Evolutionary conservation across 2,797 vertebrate species (phyloP).

Genomic region (Gobio occitaniae): DNA sequence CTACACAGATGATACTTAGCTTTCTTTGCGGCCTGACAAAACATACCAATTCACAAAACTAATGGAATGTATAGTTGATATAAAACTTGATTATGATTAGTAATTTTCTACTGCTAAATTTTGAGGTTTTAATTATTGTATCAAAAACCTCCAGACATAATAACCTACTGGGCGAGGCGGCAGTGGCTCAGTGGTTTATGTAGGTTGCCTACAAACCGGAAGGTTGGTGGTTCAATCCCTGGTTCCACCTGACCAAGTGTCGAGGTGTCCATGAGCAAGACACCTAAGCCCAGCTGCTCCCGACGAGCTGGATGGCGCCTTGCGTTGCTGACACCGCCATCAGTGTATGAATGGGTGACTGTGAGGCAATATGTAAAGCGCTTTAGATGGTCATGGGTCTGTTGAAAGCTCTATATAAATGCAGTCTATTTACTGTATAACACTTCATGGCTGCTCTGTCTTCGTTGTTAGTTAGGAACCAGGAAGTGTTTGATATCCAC

Average conservation of each 20-base stretch:
- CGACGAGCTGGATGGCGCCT: too few species aligned
- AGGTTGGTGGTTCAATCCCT: too few species aligned
- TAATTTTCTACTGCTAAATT: background rate
- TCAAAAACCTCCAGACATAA: background rate
- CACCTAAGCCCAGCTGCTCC: too few species aligned
- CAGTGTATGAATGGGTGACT: too few species aligned
- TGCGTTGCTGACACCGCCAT: too few species aligned
- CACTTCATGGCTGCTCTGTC: background rate
- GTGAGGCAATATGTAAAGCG: too few species aligned
- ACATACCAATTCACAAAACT: background rate
- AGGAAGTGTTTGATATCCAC: background rate
- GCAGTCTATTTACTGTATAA: background rate
- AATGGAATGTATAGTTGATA: background rate
- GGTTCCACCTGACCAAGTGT: too few species aligned
- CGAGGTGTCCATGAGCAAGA: too few species aligned
- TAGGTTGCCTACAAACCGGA: too few species aligned
- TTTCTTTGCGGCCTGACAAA: background rate
- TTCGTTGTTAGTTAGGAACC: background rate
- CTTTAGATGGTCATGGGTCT: too few species aligned
- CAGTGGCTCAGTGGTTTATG: too few species aligned
- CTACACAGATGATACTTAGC: background rate
- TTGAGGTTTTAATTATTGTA: background rate
- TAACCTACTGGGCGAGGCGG: background rate
- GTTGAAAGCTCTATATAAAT: too few species aligned
- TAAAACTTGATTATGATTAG: background rate